Percentiles rank a stretch among this genome's conserved stretches.
Conservation (phyloP, 2,888 invertebrate genomes). For the Xanthorhoe spadicearia region DNA sequence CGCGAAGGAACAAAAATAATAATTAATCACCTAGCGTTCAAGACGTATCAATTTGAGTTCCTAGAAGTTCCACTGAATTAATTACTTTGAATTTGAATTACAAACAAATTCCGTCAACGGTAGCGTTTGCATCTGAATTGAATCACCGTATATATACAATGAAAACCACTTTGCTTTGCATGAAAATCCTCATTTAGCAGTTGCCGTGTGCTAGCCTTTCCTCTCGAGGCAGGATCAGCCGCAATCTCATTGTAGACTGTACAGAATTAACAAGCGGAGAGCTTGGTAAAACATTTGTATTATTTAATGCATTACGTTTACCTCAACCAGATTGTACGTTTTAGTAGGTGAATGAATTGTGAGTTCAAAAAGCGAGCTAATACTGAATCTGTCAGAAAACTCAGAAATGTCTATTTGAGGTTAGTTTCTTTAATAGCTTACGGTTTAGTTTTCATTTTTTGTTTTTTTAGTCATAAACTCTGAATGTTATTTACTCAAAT, state of each 20-base stretch:
- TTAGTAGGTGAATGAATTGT: constrained; percentile 10
- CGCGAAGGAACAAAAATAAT: no score
- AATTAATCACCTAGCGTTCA: no score
- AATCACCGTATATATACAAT: constrained; percentile 12
- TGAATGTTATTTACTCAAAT: background rate
- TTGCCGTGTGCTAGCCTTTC: constrained; percentile 34
- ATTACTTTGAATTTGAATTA: background rate
- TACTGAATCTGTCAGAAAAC: no score
- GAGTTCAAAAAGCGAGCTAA: background rate
- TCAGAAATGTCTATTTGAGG: no score
- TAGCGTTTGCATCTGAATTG: background rate
- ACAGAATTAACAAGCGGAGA: constrained; percentile 29
- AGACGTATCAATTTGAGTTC: no score
- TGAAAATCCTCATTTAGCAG: constrained; percentile 49
- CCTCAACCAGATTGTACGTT: constrained; percentile 8
- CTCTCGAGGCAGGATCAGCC: constrained; percentile 30
- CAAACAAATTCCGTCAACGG: background rate
- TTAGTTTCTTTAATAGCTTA: no score
- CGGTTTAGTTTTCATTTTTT: no score
- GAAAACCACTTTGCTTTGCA: constrained; percentile 47
- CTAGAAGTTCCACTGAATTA: no score
- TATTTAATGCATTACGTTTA: constrained; percentile 25
- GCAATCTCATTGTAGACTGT: constrained; percentile 27
- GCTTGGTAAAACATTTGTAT: constrained; percentile 26
- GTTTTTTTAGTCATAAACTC: background rate